Evolutionary conservation across 2,888 invertebrate species (phyloP), one percentile per base, ranked within the genome.

Genomic region (Ophonus ardosiacus): DNA sequence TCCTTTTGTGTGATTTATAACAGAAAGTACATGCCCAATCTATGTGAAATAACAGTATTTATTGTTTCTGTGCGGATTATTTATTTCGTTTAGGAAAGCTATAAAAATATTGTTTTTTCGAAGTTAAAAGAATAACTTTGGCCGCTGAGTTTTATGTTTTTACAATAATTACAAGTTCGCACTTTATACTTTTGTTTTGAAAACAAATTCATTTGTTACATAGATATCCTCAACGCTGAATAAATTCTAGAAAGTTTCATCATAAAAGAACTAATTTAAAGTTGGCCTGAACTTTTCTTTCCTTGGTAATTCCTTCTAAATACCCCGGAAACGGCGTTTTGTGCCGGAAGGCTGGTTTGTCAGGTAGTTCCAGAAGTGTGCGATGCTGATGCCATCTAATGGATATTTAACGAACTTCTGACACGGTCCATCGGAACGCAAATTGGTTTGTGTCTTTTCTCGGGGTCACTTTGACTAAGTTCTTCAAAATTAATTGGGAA

Each of bases 231-330:
- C 57, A 24, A 8, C 56, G n/a, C 78, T 56, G 78, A 56, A 78
- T 57, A 57, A 57, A 78, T 57, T 57, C 78, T 21, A n/a, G 24
- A 51, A 78, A 56, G 10, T 78, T 78, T 56, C n/a, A 8, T 56
- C 78, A 51, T 78, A 78, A 78, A 74, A 78, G 78, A 78, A 78
- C 56, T 78, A 78, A 78, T 78, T 78, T 78, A 78, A 78, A 78
- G 78, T 78, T 78, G 18, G 71, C 78, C 15, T 57, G 21, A 57
- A 31, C 51, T 57, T 78, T 51, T 78, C 57, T 57, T 21, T 56
- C 17, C 40, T 71, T 68, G 68, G 38, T 68, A 68, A 68, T 68
- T 68, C 38, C 68, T 31, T 38, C 38, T 68, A 68, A 63, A 63
- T 63, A 24, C 63, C 24, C 68, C 68, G 68, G 68, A 68, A 63